Conservation (phyloP, 2,797 vertebrate species). For the Sciaenops ocellatus region DNA sequence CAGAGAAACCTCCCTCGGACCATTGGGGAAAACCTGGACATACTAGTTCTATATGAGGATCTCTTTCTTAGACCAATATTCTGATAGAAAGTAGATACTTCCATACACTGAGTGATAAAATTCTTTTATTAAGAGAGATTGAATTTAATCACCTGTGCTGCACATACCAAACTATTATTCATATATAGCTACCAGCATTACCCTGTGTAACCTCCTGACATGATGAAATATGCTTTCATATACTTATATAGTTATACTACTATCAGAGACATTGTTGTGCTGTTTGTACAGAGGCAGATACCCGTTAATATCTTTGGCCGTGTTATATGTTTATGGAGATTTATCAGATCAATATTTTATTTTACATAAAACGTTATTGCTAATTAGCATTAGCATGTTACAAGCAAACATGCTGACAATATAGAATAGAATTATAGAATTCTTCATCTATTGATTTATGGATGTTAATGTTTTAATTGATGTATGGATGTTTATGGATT, state of each 20-base stretch:
- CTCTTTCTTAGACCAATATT: not conserved
- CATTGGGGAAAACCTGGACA: not conserved
- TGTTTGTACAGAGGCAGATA: not conserved
- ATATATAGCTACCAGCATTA: not conserved
- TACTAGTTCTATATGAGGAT: conserved; percentile 9
- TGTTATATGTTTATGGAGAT: not conserved
- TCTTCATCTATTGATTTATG: not conserved
- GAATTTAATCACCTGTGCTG: not conserved
- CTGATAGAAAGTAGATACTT: not conserved
- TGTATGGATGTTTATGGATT: not conserved
- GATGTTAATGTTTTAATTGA: no score
- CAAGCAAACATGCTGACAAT: not conserved
- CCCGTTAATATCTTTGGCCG: not conserved
- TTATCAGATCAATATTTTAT: not conserved
- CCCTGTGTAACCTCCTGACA: not conserved
- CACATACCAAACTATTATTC: not conserved
- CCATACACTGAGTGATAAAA: no score
- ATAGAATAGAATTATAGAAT: not conserved
- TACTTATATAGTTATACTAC: not conserved
- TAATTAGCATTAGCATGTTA: not conserved
- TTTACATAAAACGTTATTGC: not conserved
- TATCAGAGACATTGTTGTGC: not conserved
- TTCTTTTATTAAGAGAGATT: not conserved
- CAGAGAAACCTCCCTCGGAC: conserved; percentile 25
- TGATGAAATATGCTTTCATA: not conserved